Percentiles rank a stretch among this genome's conserved stretches.
Conservation (phyloP, 2,113 vertebrate genomes). For the Callithrix jacchus region DNA sequence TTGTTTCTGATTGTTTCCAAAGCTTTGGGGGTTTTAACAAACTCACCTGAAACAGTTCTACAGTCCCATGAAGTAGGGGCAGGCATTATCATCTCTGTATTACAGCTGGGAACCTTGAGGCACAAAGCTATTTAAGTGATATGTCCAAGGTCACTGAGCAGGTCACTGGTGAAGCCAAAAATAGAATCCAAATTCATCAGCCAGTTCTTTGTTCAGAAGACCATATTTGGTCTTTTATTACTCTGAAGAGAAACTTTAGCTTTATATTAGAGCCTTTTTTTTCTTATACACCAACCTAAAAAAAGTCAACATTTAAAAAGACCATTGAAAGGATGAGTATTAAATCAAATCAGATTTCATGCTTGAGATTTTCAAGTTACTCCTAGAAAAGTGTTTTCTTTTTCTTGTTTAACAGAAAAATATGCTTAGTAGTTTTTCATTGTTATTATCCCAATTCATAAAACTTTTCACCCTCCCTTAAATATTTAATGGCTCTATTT, state of each 20-base stretch:
- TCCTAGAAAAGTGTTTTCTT: constrained; percentile 58
- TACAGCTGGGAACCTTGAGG: constrained; percentile 64
- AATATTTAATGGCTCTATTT: constrained; percentile 75
- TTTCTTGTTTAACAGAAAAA: constrained; percentile 65
- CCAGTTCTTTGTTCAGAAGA: constrained; percentile 70
- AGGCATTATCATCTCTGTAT: constrained; percentile 71
- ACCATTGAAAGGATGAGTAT: constrained; percentile 55
- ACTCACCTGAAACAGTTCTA: constrained; percentile 23
- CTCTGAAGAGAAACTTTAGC: constrained; percentile 61
- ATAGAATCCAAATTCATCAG: constrained; percentile 74
- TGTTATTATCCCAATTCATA: constrained; percentile 60
- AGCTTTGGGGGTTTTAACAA: constrained; percentile 29
- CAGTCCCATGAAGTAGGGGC: not conserved
- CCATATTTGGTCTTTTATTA: constrained; percentile 72
- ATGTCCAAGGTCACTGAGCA: constrained; percentile 76
- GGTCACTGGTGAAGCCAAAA: constrained; percentile 66
- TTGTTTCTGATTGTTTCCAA: constrained; percentile 40
- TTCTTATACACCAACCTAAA: constrained; percentile 26
- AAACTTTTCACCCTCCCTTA: constrained; percentile 55
- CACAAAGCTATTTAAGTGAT: constrained; percentile 75
- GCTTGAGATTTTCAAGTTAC: constrained; percentile 61
- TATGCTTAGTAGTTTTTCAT: constrained; percentile 58
- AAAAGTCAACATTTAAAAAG: constrained; percentile 68
- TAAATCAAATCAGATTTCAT: constrained; percentile 64
- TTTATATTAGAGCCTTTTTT: constrained; percentile 22